Evolutionary conservation across 2,888 invertebrate genomes (phyloP), one percentile per base, ranked within the genome.

Genomic region (Ophioninae sp.): DNA sequence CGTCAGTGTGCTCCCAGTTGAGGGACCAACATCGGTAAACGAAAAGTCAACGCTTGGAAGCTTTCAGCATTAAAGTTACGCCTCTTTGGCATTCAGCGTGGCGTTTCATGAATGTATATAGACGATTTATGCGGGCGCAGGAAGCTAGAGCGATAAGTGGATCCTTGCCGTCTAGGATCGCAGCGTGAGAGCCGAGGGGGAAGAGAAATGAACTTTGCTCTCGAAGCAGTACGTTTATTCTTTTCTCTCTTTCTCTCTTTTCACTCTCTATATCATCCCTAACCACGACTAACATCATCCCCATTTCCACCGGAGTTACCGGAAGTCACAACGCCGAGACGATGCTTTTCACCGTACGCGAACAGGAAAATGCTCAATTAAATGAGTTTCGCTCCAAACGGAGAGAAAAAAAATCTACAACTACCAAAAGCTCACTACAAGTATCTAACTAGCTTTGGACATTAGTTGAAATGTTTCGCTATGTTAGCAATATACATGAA

Each of bases 61-160:
- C 10, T 3, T 21, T 2, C 8, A 56, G 7, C 8, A 21, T 21
- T 8, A 21, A 13, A 8, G 37, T 56, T 44, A n/a, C 65, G 75
- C 56, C 75, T 21, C 57, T 65, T 30, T 39, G 21, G 57, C 21
- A 23, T 1, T 56, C 13, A 57, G 56, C 2, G 21, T 1, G 10
- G 20, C 37, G 56, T 59, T 64, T 74, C 56, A 65, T 39, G 56
- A 37, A 39, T 30, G 39, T 30, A 30, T 68, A 56, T 39, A 75
- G 56, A n/a, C 65, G 39, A 37, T 56, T 64, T 20, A 78, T 69
- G 77, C 30, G 69, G 61, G 67, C 30, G 21, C 72, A 79, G 79
- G 81, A 81, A 81, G 72, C 76, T 75, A 59, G 72, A 61, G 75
- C 81, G 84, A 81, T 84, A 82, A 84, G 84, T 84, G 84, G 84